Percentiles rank a stretch among this genome's conserved stretches.
Evolutionary conservation across 1,140 invertebrate species (phyloP).

Genomic region (Prorops nasuta): DNA sequence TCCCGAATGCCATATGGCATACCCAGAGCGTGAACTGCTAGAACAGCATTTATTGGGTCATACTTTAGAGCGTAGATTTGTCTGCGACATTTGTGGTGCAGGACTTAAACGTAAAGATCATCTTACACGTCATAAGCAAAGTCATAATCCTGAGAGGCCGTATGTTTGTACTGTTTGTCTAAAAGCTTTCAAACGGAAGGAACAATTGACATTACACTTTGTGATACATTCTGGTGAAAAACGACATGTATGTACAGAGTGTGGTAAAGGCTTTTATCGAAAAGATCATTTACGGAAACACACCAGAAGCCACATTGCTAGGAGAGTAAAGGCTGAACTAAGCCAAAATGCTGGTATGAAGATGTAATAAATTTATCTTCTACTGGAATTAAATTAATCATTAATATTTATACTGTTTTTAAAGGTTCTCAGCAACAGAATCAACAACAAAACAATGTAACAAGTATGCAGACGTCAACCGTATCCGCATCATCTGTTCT

Average conservation of each 20-base stretch:
- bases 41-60: constrained; percentile 81
- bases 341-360: constrained; percentile 62
- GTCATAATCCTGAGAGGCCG: constrained; percentile 76
- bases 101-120: constrained; percentile 81
- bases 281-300: constrained; percentile 66
- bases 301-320: constrained; percentile 76
- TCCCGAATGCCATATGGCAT: constrained; percentile 83
- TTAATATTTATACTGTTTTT: neutral
- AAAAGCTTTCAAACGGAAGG: constrained; percentile 83
- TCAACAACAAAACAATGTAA: constrained; percentile 49
- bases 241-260: constrained; percentile 79
- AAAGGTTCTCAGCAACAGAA: constrained; percentile 47
- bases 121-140: constrained; percentile 76
- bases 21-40: constrained; percentile 75
- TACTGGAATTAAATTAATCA: neutral
- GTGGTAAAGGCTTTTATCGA: constrained; percentile 73
- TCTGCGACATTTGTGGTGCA: constrained; percentile 83
- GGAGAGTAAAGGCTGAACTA: constrained; percentile 79
- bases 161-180: constrained; percentile 81
- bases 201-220: constrained; percentile 80
- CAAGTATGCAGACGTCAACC: constrained; percentile 49
- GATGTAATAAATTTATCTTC: constrained; percentile 4
- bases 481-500: constrained; percentile 50
- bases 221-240: constrained; percentile 86
- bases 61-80: constrained; percentile 75